Evolutionary conservation across 2,113 vertebrate genomes (phyloP), one percentile per base, ranked within the genome.

Genomic region (Bostrychus sinensis): DNA sequence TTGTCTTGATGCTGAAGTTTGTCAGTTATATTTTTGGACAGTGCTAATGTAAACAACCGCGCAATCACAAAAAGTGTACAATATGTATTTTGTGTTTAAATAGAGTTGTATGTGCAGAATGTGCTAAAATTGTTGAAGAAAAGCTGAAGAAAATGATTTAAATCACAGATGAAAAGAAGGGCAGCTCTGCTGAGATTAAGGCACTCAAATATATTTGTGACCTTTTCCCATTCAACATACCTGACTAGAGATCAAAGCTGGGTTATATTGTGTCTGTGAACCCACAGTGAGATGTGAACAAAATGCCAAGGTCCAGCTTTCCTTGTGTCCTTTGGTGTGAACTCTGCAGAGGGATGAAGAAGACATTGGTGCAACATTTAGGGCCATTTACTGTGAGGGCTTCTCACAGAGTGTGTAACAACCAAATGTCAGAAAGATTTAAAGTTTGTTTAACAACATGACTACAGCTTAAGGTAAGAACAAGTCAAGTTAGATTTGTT

Each of bases 401-500:
- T 19, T 53, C 10, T 5, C 42, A 13, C 13, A n/a, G 1, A 36
- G 30, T 8, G n/a, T 5, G 14, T 25, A 17, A 19, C 11, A 13
- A 3, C 13, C 30, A 37, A 57, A 3, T 45, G 9, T 43, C 12
- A 32, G 14, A 14, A 45, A 0, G 1, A 7, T 32, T 4, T 23
- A 14, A 48, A 48, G 13, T 20, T 48, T 1, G 20, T 16, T 50
- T 50, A 16, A 51, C 14, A 51, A 28, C 48, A 51, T n/a, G 3
- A n/a, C 23, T 16, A 28, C 45, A 36, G 37, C 20, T 0, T 3
- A 6, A 39, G 14, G 13, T 37, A 7, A 73, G 56, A 23, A 41
- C 13, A 45, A 0, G 41, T 83, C 85, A 66, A 17, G 32, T 65
- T 56, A 17, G 41, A 75, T 81, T 58, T 56, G 56, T 37, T 80